Evolutionary conservation across 1,140 invertebrate species (phyloP), one percentile per base, ranked within the genome.

Genomic region (Philopotamus ludificatus): DNA sequence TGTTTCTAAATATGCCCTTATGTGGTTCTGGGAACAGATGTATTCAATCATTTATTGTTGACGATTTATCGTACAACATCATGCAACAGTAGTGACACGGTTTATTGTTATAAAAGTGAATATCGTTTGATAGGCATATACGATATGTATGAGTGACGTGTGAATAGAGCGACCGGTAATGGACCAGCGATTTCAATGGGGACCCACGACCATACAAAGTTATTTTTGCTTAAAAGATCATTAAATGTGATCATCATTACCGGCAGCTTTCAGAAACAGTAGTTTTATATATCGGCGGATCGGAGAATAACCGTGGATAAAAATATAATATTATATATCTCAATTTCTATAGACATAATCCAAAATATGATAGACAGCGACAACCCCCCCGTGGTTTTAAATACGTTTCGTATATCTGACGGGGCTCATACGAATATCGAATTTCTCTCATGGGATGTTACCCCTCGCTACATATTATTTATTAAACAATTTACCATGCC

Each of bases 341-440:
- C 12, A 12, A 34, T 34, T 4, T 34, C 28, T 34, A 34, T 34
- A 34, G 12, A 34, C 12, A 12, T 47, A 47, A 47, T 47, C 44
- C 44, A 16, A 47, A 47, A 47, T 47, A 47, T 47, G 44, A 47
- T 47, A 16, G 44, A 47, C 44, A 47, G 44, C 44, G 10, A 47
- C 10, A 47, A 47, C 44, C 18, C 44, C n/a, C 44, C 44, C 18
- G 44, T 20, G 44, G 44, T 47, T 47, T 47, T 47, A 47, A 47
- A 47, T 47, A 20, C 18, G 44, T 16, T 47, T 20, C 15, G 18
- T 9, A 47, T 47, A 7, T 9, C 18, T 16, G 15, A 20, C 44
- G 10, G 8, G 4, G 44, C 18, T 47, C 18, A 47, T 47, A 47
- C 44, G 18, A 47, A 47, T 47, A 47, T 47, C 44, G 18, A 15